A percentile compares a stretch with the other conserved stretches of the same genome.
These are phyloP conservation scores for Horisme vitalbata DNA, from an alignment of 2,888 invertebrate genomes.

Conservation along the genomic window DNA sequence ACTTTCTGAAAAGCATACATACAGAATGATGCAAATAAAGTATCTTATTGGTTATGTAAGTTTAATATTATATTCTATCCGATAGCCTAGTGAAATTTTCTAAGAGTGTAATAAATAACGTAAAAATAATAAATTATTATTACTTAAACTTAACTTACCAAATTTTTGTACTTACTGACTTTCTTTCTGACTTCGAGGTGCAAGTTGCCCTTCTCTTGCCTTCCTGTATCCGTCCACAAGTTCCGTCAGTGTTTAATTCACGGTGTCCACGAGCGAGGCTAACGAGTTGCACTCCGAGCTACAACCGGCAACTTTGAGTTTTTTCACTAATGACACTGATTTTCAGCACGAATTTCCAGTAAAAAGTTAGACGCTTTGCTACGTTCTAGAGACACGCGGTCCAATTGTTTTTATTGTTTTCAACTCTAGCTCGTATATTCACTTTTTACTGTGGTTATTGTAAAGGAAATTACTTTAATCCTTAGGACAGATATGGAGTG, in stretches of 20 bases:
- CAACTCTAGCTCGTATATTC: not conserved
- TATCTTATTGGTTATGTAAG: too few species aligned
- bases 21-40: too few species aligned
- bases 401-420: too few species aligned
- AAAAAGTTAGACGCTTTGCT: constrained; percentile 8
- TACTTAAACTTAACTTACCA: too few species aligned
- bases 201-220: not conserved
- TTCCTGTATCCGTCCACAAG: constrained; percentile 13
- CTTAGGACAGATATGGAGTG: too few species aligned
- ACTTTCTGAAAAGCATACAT: not conserved
- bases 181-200: not conserved
- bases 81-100: too few species aligned
- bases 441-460: constrained; percentile 1
- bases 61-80: too few species aligned
- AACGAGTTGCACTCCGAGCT: constrained; percentile 40
- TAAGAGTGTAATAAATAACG: too few species aligned
- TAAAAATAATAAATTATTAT: too few species aligned
- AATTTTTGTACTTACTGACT: too few species aligned
- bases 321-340: constrained; percentile 34
- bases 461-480: too few species aligned
- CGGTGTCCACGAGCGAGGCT: constrained; percentile 39
- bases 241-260: constrained; percentile 54
- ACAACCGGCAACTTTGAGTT: constrained; percentile 26
- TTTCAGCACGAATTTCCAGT: constrained; percentile 26
- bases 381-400: not conserved